Base-by-base conservation (phyloP, 2,888 invertebrate genomes). In the Seira sanloemensis region DNA sequence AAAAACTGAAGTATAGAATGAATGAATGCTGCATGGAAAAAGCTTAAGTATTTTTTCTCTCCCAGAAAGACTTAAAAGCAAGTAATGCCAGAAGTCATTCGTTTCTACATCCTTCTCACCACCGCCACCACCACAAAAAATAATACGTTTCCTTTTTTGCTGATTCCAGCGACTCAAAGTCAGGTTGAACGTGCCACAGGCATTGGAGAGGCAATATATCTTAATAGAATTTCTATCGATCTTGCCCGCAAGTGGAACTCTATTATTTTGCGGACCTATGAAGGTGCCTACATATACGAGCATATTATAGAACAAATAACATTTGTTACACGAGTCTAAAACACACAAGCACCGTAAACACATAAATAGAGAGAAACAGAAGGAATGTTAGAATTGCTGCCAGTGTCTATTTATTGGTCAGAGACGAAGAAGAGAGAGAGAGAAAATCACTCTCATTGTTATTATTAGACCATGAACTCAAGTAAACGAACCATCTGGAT, bases 201-300 rank as follows among this genome's bases (percentile, higher is more conserved):
- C 71, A 77, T 54, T 69, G 72, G 72, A 25, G n/a, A 75, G 26
- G 82, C 72, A 82, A 82, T 81, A 75, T 72, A 77, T 82, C 82
- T 82, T 82, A 82, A 82, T 82, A 82, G 82, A 82, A 82, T 82
- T 82, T 77, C 82, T 66, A 82, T 82, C 82, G 82, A 82, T 82
- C 82, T 66, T 66, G 76, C 82, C 82, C 82, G 71, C 82, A 82
- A 82, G 66, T 71, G 69, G 66, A 71, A 81, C 75, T 69, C 75
- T 25, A 71, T 75, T 81, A 65, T 75, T 27, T 73, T 73, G n/a
- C 58, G 54, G n/a, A 50, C n/a, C 50, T 50, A 50, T n/a, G 50
- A 18, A 50, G 50, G 50, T 50, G 50, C 50, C 50, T 50, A 50
- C 50, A n/a, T 50, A n/a, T n/a, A 7, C 16, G 50, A 50, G 50